Percentiles rank a stretch among this genome's conserved stretches.
Conservation (phyloP, 2,888 invertebrate species). For the Pedicia rivosa region DNA sequence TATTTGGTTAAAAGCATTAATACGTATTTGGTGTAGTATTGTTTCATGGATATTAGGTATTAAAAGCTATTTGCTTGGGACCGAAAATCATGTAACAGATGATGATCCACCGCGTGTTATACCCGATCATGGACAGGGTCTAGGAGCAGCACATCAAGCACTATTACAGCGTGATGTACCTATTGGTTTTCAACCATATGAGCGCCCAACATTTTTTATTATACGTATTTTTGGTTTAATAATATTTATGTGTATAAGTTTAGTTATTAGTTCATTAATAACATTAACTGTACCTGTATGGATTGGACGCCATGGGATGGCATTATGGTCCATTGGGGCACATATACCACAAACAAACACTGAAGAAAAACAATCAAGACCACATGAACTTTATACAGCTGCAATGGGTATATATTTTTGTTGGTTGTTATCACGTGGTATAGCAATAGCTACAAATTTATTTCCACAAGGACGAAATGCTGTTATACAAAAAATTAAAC, state of each 20-base stretch:
- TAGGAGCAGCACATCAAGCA: slow-evolving; percentile 79
- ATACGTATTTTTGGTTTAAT: slow-evolving; percentile 51
- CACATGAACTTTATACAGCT: slow-evolving; percentile 92
- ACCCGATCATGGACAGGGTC: slow-evolving; percentile 29
- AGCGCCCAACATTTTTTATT: slow-evolving; percentile 69
- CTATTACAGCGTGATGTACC: slow-evolving; percentile 72
- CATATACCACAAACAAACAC: slow-evolving; percentile 21
- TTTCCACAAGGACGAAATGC: slow-evolving; percentile 76
- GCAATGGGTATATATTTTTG: slow-evolving; percentile 87
- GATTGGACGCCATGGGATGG: slow-evolving; percentile 78
- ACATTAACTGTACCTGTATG: slow-evolving; percentile 78
- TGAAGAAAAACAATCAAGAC: slow-evolving; percentile 35
- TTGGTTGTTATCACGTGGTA: slow-evolving; percentile 77
- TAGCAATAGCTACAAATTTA: slow-evolving; percentile 71
- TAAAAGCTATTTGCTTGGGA: slow-evolving; percentile 78
- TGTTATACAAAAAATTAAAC: slow-evolving; percentile 48
- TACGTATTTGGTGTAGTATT: slow-evolving; percentile 71
- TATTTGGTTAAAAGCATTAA: slow-evolving; percentile 80
- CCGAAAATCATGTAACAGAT: slow-evolving; percentile 31
- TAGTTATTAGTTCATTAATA: slow-evolving; percentile 69
- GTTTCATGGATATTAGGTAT: slow-evolving; percentile 75
- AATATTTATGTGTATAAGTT: slow-evolving; percentile 62
- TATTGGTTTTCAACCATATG: slow-evolving; percentile 79
- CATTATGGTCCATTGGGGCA: slow-evolving; percentile 57
- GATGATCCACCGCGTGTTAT: slow-evolving; percentile 20